Evolutionary conservation across 2,797 vertebrate species (phyloP), one percentile per base, ranked within the genome.

Genomic region (Glyptemys insculpta): DNA sequence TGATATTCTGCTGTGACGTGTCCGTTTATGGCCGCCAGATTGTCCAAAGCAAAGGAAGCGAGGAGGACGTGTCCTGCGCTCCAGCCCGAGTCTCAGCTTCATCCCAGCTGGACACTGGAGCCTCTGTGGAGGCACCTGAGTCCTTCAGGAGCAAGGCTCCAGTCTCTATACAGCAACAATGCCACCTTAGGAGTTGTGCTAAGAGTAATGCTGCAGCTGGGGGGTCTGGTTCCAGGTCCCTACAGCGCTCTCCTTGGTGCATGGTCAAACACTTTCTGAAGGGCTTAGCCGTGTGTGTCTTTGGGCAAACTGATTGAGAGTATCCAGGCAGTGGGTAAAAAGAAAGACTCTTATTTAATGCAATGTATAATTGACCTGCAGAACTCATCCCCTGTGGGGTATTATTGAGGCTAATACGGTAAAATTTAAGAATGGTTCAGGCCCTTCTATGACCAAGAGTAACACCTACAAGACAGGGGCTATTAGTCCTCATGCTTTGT

Each of bases 211-310:
- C 21, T 15, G 83, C 6, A 31, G 56, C 54, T 27, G 29, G 15
- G 74, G 27, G 41, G 44, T 5, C 27, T 49, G 27, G 31, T 37
- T 4, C 23, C 37, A 94, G 94, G 79, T 11, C 47, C 2, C 44
- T 21, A 31, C 29, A 72, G 25, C 54, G 18, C 41, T 90, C 87
- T 1, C 34, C 92, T 4, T 86, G 91, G 95, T 91, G 59, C 6
- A 74, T n/a, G 1, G 79, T 95, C 85, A 92, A 93, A 47, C 82
- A 52, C 68, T 95, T 86, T 0, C 94, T 97, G 72, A 94, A 91
- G 82, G 85, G 88, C 25, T 83, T 96, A 21, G 88, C 87, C 14
- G 83, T 85, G 47, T 97, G 96, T 18, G 79, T 96, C 65, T 92
- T 91, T 4, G 83, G 91, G 37, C 87, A 82, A 62, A 34, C n/a